phyloP scores from a whole-genome alignment of 2,113 vertebrate genomes.

The Conger conger region DNA sequence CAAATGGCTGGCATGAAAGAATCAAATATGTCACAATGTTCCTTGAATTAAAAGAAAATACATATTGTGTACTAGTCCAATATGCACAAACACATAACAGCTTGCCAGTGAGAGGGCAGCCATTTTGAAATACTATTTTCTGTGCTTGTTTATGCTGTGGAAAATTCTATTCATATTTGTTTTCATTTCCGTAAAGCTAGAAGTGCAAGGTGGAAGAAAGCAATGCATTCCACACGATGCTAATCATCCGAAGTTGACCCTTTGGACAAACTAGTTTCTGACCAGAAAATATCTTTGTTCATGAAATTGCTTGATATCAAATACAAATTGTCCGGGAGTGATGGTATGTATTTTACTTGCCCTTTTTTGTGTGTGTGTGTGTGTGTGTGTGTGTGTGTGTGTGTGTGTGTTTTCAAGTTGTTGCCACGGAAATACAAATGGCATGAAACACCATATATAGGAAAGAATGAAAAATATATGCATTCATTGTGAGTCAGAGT shows the following conservation, averaged over 20 bases:
- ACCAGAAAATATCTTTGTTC: background rate
- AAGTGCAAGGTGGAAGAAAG: too few relatives aligned
- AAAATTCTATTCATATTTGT: too few relatives aligned
- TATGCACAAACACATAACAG: background rate
- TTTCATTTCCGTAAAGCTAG: too few relatives aligned
- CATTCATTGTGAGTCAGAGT: conserved; percentile 54
- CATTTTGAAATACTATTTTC: background rate
- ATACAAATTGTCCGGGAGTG: conserved; percentile 35
- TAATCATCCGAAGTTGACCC: too few relatives aligned
- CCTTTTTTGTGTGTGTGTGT: conserved; percentile 13
- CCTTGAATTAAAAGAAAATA: background rate
- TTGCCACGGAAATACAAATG: conserved; percentile 53
- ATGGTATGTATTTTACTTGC: conserved; percentile 33
- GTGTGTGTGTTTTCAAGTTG: conserved; percentile 61
- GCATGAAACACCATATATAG: conserved; percentile 22
- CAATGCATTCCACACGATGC: too few relatives aligned
- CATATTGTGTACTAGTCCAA: background rate
- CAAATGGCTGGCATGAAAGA: background rate
- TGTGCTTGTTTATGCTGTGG: too few relatives aligned
- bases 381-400: background rate
- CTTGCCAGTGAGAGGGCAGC: background rate
- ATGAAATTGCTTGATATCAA: conserved; percentile 23
- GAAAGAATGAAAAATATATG: background rate
- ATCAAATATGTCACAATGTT: background rate
- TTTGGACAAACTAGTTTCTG: too few relatives aligned